Percentiles rank a stretch among this genome's conserved stretches.
Evolutionary conservation across 2,888 invertebrate genomes (phyloP).

Genomic region (Eupithecia subumbrata): DNA sequence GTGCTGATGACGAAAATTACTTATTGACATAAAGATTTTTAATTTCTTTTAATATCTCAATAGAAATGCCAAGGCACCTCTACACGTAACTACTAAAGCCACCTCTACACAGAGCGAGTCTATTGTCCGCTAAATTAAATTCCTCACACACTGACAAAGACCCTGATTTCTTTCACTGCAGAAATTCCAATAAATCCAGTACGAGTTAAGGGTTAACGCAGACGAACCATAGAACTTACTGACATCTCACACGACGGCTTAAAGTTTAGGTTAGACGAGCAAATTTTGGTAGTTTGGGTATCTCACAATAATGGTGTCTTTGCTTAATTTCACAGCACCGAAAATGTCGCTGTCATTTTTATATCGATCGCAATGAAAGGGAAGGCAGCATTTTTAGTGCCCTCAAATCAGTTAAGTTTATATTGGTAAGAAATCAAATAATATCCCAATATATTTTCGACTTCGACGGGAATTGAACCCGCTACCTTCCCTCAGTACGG

Average conservation of each 20-base stretch:
- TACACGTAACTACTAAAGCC: neutral
- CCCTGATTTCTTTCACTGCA: conserved; percentile 46
- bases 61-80: neutral
- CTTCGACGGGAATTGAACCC: too few relatives aligned
- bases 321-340: too few relatives aligned
- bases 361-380: too few relatives aligned
- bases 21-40: neutral
- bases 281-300: neutral
- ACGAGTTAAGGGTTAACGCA: conserved; percentile 9
- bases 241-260: neutral
- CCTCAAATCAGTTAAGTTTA: too few relatives aligned
- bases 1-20: neutral
- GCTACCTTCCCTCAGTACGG: too few relatives aligned
- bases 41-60: neutral
- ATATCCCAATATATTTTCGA: too few relatives aligned
- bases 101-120: neutral
- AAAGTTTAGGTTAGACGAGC: neutral
- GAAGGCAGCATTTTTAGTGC: too few relatives aligned
- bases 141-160: conserved; percentile 46
- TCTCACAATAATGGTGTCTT: neutral
- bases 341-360: too few relatives aligned
- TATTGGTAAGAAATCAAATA: too few relatives aligned
- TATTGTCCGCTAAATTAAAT: conserved; percentile 47
- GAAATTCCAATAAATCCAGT: conserved; percentile 28
- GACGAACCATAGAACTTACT: neutral